Evolutionary conservation across 2,888 invertebrate species (phyloP), one percentile per base, ranked within the genome.

Genomic region (Tetrapedia diversipes): DNA sequence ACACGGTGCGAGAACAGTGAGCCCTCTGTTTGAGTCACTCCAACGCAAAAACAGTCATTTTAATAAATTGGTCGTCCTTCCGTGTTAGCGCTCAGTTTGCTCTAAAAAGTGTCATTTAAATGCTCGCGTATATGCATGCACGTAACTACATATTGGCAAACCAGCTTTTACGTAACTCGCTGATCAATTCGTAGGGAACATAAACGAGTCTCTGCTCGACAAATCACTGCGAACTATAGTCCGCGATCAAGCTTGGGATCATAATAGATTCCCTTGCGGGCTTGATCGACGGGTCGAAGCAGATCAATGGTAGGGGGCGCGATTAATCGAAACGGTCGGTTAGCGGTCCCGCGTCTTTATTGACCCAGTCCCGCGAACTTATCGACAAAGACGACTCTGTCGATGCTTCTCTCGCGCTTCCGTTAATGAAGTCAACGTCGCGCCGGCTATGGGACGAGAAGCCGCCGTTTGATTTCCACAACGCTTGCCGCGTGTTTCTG

Each of bases 341-440:
- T 27, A 27, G 6, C 27, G 57, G 72, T 59, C 63, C 56, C 67
- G 74, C 73, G 56, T 78, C 84, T 84, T 84, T 84, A 84, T 84
- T 84, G 84, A 84, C 84, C 84, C 84, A 84, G 82, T 84, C 79
- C 82, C 81, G 72, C 75, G 81, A 80, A 82, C 74, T 84, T 70
- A 70, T 79, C 76, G 75, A 79, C 79, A 84, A 79, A 84, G 80
- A 79, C 73, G 77, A 84, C 76, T 81, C 61, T 77, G 82, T 79
- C 84, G 84, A 72, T 59, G 74, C 66, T 72, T 56, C 68, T 77
- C 66, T 68, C 67, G 66, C 64, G 72, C 70, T 72, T 67, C 54
- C 80, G 67, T 84, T 84, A 84, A 82, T 84, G 84, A 84, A 84
- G 84, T 82, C 82, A 77, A n/a, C n/a, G n/a, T n/a, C n/a, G n/a